Percentiles rank a stretch among this genome's conserved stretches.
These are phyloP conservation scores for Phylloscopus trochiloides DNA, from an alignment of 2,113 vertebrate genomes.

Conservation along the genomic window DNA sequence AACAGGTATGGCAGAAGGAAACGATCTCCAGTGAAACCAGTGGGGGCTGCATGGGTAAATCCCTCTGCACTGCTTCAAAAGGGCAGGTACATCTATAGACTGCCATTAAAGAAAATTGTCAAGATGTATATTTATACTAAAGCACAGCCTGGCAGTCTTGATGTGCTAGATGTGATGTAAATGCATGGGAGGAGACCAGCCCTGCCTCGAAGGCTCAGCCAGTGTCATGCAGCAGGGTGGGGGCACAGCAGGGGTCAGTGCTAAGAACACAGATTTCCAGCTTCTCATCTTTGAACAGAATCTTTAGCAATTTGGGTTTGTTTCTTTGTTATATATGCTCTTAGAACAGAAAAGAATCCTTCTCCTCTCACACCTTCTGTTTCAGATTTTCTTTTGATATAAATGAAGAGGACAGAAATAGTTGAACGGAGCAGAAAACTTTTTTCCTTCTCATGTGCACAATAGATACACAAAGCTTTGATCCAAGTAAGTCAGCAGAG, in stretches of 20 bases:
- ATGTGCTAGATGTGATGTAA: not conserved
- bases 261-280: not conserved
- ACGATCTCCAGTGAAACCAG: not conserved
- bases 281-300: not conserved
- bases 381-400: not conserved
- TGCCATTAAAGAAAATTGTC: conserved; percentile 28
- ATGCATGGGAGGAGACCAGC: not conserved
- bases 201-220: not conserved
- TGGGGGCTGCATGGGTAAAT: not conserved
- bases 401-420: not conserved
- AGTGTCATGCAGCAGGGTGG: not conserved
- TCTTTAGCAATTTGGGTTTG: not conserved
- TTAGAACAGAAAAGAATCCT: not conserved
- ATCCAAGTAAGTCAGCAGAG: not conserved
- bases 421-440: not conserved
- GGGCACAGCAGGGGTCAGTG: not conserved
- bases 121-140: not conserved
- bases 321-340: not conserved
- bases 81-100: not conserved
- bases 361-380: not conserved
- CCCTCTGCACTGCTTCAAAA: not conserved
- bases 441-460: not conserved
- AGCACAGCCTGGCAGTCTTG: conserved; percentile 6
- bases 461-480: not conserved
- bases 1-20: not conserved